A percentile compares a stretch with the other conserved stretches of the same genome.
phyloP scores from a whole-genome alignment of 2,797 vertebrate species.

The Gallirallus australis region DNA sequence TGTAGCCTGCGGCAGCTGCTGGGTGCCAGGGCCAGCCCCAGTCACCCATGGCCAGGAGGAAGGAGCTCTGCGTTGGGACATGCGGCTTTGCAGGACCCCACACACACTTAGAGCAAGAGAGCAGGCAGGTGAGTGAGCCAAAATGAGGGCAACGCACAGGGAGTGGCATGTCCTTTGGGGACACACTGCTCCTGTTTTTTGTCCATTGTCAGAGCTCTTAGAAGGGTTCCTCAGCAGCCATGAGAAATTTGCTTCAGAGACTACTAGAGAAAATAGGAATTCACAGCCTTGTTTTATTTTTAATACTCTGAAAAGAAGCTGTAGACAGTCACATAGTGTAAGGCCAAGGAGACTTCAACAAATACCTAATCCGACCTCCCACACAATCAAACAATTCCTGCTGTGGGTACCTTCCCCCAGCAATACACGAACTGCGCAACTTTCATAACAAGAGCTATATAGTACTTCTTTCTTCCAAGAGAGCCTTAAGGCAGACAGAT shows the following conservation, averaged over 20 bases:
- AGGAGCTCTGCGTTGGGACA: background rate
- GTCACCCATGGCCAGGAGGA: background rate
- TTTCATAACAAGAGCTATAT: constrained; percentile 43
- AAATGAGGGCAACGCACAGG: background rate
- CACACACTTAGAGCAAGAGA: background rate
- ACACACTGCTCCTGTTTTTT: background rate
- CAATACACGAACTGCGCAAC: constrained; percentile 17
- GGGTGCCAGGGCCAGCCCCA: background rate
- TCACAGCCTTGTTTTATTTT: background rate
- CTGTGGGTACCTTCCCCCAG: background rate
- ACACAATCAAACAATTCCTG: constrained; percentile 10
- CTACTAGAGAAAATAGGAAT: background rate
- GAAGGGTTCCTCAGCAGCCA: background rate
- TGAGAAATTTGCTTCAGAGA: background rate
- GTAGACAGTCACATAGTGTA: background rate
- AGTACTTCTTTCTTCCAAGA: constrained; percentile 9
- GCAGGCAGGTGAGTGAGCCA: background rate
- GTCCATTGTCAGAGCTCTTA: rapidly evolving
- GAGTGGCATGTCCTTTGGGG: background rate
- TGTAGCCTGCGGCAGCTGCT: background rate
- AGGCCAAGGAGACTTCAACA: background rate
- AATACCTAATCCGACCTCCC: background rate
- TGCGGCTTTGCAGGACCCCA: background rate
- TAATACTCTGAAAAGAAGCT: background rate
- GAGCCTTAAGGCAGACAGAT: constrained; percentile 26